phyloP scores from a whole-genome alignment of 2,888 invertebrate species.

The Xestia rhomboidea region DNA sequence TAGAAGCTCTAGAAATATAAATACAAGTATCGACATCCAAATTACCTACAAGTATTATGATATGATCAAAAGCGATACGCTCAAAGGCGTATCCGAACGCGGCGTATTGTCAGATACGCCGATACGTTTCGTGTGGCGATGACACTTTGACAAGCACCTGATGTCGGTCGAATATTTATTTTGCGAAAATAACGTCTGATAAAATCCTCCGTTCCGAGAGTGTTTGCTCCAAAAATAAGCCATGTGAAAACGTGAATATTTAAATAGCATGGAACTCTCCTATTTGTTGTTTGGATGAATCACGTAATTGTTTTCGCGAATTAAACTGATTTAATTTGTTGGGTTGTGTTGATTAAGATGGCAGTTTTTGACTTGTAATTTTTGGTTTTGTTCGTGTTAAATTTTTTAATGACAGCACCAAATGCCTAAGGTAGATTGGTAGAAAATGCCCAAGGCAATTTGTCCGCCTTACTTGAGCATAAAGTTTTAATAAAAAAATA shows the following conservation, averaged over 20 bases:
- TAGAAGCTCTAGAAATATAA: conserved; percentile 1
- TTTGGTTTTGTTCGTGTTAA: not conserved
- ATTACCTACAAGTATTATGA: conserved; percentile 30
- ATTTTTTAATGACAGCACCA: not conserved
- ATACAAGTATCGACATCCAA: conserved; percentile 28
- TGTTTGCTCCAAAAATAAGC: conserved; percentile 69
- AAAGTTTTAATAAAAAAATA: no score
- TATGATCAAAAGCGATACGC: conserved; percentile 39
- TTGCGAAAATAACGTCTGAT: conserved; percentile 66
- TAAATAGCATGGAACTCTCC: conserved; percentile 53
- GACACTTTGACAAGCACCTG: conserved; percentile 69
- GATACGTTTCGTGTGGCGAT: conserved; percentile 57
- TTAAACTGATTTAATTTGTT: conserved; percentile 51
- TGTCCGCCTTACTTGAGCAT: no score
- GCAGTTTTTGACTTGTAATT: conserved; percentile 10
- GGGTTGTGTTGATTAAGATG: conserved; percentile 19
- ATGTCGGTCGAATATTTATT: conserved; percentile 65
- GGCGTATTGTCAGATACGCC: conserved; percentile 35
- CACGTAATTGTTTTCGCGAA: conserved; percentile 61
- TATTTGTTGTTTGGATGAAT: conserved; percentile 61
- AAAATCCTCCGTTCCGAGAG: conserved; percentile 60
- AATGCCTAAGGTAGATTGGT: no score
- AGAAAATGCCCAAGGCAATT: no score
- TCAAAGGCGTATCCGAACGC: conserved; percentile 33
- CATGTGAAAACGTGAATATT: conserved; percentile 65